Conservation (phyloP, 1,140 invertebrate genomes). For the Drosophila cardini region DNA sequence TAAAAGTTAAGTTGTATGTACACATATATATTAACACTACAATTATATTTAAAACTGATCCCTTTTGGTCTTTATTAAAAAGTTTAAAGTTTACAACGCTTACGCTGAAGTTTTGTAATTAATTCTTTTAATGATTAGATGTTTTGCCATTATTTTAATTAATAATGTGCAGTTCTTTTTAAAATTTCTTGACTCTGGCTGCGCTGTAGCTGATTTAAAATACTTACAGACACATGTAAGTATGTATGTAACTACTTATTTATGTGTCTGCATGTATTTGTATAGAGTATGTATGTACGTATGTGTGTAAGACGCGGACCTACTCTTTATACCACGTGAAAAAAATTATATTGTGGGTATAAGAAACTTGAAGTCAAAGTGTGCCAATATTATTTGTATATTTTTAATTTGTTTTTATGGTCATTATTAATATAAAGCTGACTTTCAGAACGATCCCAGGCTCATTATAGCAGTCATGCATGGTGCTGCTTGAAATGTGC, state of each 20-base stretch:
- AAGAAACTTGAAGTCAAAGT: not conserved
- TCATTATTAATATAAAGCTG: too few relatives aligned
- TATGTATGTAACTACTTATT: not conserved
- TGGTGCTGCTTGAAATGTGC: not conserved
- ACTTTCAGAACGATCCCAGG: too few relatives aligned
- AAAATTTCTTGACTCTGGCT: not conserved
- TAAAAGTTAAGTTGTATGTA: too few relatives aligned
- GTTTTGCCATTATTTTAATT: not conserved
- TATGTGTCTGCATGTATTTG: not conserved
- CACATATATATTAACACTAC: too few relatives aligned
- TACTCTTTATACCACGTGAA: not conserved
- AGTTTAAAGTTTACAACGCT: too few relatives aligned
- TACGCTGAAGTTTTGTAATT: too few relatives aligned
- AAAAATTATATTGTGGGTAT: not conserved
- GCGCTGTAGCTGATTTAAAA: not conserved
- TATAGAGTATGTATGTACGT: not conserved
- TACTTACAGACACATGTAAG: not conserved
- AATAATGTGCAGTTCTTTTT: not conserved
- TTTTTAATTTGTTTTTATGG: too few relatives aligned
- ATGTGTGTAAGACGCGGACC: constrained; percentile 10
- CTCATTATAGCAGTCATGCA: too few relatives aligned
- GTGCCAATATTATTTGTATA: not conserved
- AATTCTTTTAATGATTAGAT: too few relatives aligned
- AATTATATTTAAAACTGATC: too few relatives aligned
- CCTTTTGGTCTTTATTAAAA: too few relatives aligned